Conservation (phyloP, 1,140 invertebrate genomes). For the Drosophila watanabei region DNA sequence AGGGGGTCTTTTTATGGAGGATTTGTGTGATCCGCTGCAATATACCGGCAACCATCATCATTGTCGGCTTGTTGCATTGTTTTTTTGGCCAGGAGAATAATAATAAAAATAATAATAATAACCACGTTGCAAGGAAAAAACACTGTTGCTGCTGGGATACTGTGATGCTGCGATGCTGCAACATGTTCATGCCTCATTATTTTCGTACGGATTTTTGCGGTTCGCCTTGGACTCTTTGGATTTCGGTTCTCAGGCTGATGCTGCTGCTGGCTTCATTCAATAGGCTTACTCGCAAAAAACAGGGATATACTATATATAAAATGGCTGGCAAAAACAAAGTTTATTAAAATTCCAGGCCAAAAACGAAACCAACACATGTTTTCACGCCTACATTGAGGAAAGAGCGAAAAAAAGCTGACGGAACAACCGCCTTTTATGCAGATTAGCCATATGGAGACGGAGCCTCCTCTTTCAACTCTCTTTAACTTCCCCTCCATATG, state of each 20-base stretch:
- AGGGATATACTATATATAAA: conserved; percentile 13
- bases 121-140: conserved; percentile 42
- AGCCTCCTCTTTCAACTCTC: background rate
- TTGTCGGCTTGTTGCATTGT: conserved; percentile 70
- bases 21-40: conserved; percentile 85
- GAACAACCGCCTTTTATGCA: conserved; percentile 77
- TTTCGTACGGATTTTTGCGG: conserved; percentile 82
- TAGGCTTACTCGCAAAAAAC: conserved; percentile 26
- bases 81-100: conserved; percentile 62
- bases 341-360: conserved; percentile 77
- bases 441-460: conserved; percentile 68
- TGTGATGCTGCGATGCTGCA: conserved; percentile 57
- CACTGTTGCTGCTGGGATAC: conserved; percentile 38
- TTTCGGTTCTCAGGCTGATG: conserved; percentile 56
- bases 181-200: conserved; percentile 84
- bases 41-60: conserved; percentile 60
- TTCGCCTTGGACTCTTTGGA: conserved; percentile 67
- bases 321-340: conserved; percentile 61
- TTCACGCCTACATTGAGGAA: conserved; percentile 70
- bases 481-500: conserved; percentile 34
- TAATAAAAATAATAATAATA: conserved; percentile 80
- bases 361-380: conserved; percentile 74
- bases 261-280: conserved; percentile 42
- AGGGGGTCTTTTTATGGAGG: conserved; percentile 74
- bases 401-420: conserved; percentile 59